Evolutionary conservation across 1,140 invertebrate genomes (phyloP), one percentile per base, ranked within the genome.

Genomic region (Micrasema longulum): DNA sequence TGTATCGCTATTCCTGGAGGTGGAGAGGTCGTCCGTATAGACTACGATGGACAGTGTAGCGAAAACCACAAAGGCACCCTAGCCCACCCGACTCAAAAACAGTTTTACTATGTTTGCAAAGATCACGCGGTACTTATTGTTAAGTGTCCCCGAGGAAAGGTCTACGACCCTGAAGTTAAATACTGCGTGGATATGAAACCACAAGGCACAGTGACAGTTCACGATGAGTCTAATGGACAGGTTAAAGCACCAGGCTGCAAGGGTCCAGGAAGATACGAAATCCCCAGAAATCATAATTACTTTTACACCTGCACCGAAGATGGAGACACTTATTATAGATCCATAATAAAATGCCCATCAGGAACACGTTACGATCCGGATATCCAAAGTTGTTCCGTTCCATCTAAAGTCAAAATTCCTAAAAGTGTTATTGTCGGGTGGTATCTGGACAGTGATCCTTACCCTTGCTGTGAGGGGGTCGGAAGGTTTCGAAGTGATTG

Each of bases 71-170:
- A 78, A 35, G 81, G 81, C n/a, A 76, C 79, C 7, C 77, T 81
- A 18, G 72, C 79, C 0, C 81, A 82, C 74, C 81, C 81, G 35
- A 79, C 81, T 26, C 78, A 81, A 48, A 75, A 76, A 38, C 77
- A 81, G 38, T 82, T 81, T 57, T 83, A 83, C 47, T 82, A 82
- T 38, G 77, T 82, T 3, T 83, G 80, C 38, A 79, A 77, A 20
- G 73, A 79, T 4, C 76, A 79, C 73, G 77, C 72, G 23, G 80
- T 83, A 2, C 76, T 83, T 22, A 81, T 82, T 47, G 80, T 79
- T 66, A 82, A 80, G 35, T 83, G 82, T 36, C 77, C 76, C 31
- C 74, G 76, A 11, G 57, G 78, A 1, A 75, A 80, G 75, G 77
- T 82, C 0, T 75, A 65, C 43, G 74, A 75, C 50, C 23, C 36